Conservation (phyloP, 1,140 invertebrate genomes). For the Centruroides sculpturatus region DNA sequence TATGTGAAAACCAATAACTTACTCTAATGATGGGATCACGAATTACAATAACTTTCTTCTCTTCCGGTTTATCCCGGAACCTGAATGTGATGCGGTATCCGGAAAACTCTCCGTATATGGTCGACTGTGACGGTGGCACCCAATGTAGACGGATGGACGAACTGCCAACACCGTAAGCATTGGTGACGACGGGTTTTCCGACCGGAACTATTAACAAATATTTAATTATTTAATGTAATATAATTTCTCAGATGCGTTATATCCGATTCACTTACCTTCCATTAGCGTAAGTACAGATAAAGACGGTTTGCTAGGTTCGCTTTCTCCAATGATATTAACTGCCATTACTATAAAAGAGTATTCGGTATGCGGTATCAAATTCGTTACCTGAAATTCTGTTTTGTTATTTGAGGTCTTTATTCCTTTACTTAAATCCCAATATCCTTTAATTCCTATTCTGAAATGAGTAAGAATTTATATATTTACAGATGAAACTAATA, state of each 20-base stretch:
- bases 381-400: conserved; percentile 39
- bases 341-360: conserved; percentile 58
- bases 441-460: conserved; percentile 33
- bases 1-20: not conserved
- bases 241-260: not conserved
- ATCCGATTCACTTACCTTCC: conserved; percentile 37
- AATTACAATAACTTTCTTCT: conserved; percentile 16
- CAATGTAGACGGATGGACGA: conserved; percentile 53
- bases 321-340: conserved; percentile 51
- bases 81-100: conserved; percentile 54
- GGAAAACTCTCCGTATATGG: conserved; percentile 61
- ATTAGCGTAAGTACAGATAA: conserved; percentile 59
- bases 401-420: conserved; percentile 48
- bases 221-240: not conserved
- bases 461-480: not conserved
- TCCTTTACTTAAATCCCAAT: conserved; percentile 24
- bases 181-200: conserved; percentile 52
- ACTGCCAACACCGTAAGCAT: conserved; percentile 51
- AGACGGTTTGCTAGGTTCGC: conserved; percentile 50
- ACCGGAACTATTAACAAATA: conserved; percentile 41
- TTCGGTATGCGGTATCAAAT: conserved; percentile 51
- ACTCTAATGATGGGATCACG: conserved; percentile 16
- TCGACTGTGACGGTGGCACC: conserved; percentile 47
- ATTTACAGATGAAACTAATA: no score
- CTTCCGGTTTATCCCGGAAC: conserved; percentile 34